Base-by-base conservation (phyloP, 2,888 invertebrate species). In the Megamerina dolium region DNA sequence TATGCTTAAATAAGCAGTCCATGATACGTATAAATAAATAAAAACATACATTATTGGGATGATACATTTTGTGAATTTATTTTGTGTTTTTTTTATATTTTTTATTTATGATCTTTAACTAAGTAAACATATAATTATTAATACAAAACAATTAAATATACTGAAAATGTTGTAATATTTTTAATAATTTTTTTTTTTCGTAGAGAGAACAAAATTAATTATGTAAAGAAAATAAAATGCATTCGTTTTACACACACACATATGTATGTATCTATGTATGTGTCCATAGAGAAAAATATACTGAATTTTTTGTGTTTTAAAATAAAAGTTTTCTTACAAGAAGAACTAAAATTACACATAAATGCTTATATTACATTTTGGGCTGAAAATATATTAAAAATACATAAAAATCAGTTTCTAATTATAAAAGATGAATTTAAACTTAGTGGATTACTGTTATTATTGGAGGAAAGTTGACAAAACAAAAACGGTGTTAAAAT, bases 331-430 rank as follows among this genome's bases (percentile, higher is more conserved):
- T 21, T 44, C 30, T 13, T 31, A 37, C 29, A 21, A 37, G 19
- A 18, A 37, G 36, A 36, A 21, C 18, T 23, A 19, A 37, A 36
- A 26, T 19, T 36, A n/a, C n/a, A n/a, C n/a, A n/a, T 42, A 42
- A 42, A 42, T 42, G 36, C 53, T 57, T 57, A 57, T 50, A 60
- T 42, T 61, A 63, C 57, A 59, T 59, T 60, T 62, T 61, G 57
- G 56, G 64, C 64, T 64, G 64, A 63, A 64, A 64, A 54, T 64
- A 64, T 60, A 63, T 52, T 57, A 50, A 60, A 57, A 10, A 13
- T 14, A 14, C 10, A 14, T 17, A 37, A 37, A 26, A 37, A 17
- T 5, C 19, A 9, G 26, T 3, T 36, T 35, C 29, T 35, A 19
- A 21, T 23, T 23, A n/a, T n/a, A n/a, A n/a, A n/a, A n/a, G n/a